phyloP scores from a whole-genome alignment of 2,797 vertebrate species.

The Clarias pachynema region DNA sequence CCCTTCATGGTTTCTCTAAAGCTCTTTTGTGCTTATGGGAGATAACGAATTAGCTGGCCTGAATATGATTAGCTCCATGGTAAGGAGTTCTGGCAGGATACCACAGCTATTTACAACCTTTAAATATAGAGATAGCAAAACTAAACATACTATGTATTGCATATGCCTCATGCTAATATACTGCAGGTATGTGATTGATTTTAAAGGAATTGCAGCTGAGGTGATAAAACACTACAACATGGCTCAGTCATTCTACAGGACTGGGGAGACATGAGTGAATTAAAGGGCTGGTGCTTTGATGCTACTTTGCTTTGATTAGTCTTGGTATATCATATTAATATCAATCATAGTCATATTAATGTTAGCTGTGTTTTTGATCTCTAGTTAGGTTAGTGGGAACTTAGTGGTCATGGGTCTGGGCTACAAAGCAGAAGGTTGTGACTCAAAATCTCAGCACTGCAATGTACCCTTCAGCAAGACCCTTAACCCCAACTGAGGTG shows the following conservation, averaged over 20 bases:
- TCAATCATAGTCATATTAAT: neutral
- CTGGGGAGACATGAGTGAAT: neutral
- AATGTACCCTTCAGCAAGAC: neutral
- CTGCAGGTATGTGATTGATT: neutral
- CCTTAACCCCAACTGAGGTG: neutral
- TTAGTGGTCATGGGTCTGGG: neutral
- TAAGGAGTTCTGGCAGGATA: conserved; percentile 18
- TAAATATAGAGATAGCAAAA: neutral
- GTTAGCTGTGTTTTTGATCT: neutral
- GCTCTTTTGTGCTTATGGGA: conserved; percentile 40
- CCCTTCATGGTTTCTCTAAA: conserved; percentile 28
- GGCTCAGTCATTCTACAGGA: neutral
- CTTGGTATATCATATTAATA: no score
- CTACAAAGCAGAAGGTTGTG: neutral
- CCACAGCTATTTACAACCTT: neutral
- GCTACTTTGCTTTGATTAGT: neutral
- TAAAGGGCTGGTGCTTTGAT: neutral
- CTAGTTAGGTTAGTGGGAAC: neutral
- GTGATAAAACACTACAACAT: neutral
- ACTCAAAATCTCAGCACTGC: neutral
- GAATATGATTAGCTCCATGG: conserved; percentile 18
- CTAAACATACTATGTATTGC: neutral
- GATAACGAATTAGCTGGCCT: conserved; percentile 28
- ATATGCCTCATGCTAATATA: neutral
- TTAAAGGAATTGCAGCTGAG: neutral